Evolutionary conservation across 2,797 vertebrate genomes (phyloP).

Genomic region (Phrynocephalus vlangalii): DNA sequence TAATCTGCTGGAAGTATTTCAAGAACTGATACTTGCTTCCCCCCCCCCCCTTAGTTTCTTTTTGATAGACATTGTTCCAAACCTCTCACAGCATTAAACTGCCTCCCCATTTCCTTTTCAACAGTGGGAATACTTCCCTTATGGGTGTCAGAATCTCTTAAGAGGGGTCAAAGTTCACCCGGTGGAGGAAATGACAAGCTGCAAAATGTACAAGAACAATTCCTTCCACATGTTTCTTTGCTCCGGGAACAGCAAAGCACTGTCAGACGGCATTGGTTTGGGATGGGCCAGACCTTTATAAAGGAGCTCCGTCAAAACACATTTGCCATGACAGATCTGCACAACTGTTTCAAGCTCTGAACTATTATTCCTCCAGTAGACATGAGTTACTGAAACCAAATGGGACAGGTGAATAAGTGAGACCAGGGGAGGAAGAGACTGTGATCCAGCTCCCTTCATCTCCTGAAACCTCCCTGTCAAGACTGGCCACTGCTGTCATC

Average conservation of each 20-base stretch:
- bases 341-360: slow-evolving; percentile 89
- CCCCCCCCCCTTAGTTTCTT: slow-evolving; percentile 57
- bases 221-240: slow-evolving; percentile 98
- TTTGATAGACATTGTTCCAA: slow-evolving; percentile 71
- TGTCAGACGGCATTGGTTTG: slow-evolving; percentile 89
- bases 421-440: slow-evolving; percentile 5
- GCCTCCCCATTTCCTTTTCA: slow-evolving; percentile 82
- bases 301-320: slow-evolving; percentile 92
- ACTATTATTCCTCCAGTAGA: slow-evolving; percentile 81
- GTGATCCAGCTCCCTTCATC: background rate
- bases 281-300: slow-evolving; percentile 90
- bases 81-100: slow-evolving; percentile 83
- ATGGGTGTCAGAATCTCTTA: slow-evolving; percentile 90
- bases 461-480: too few relatives aligned
- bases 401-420: slow-evolving; percentile 71
- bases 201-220: slow-evolving; percentile 99
- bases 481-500: too few relatives aligned
- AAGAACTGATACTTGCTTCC: slow-evolving; percentile 73
- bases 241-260: slow-evolving; percentile 88
- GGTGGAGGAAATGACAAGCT: slow-evolving; percentile 99
- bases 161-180: slow-evolving; percentile 93
- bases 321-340: slow-evolving; percentile 93
- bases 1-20: slow-evolving; percentile 86
- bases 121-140: slow-evolving; percentile 93
- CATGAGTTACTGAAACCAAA: slow-evolving; percentile 88